phyloP scores from a whole-genome alignment of 2,113 vertebrate genomes.

The Strigops habroptila region DNA sequence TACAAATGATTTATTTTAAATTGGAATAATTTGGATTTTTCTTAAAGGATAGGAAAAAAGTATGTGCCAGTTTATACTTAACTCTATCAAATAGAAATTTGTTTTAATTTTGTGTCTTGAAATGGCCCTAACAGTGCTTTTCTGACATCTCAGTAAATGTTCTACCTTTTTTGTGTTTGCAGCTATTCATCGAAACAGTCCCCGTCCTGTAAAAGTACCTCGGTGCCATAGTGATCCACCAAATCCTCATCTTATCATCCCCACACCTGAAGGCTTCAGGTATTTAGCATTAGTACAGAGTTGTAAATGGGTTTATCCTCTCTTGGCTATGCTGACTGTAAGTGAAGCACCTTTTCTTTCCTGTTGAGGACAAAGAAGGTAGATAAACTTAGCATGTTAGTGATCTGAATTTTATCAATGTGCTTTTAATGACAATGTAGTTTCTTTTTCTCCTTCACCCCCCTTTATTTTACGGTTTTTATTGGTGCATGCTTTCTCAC shows the following conservation, averaged over 20 bases:
- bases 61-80: background rate
- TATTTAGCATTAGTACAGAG: slow-evolving; percentile 53
- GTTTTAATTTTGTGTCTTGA: background rate
- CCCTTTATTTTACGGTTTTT: background rate
- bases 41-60: background rate
- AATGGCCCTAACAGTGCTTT: background rate
- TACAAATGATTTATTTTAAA: background rate
- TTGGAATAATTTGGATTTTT: background rate
- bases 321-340: background rate
- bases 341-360: background rate
- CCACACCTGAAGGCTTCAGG: slow-evolving; percentile 92
- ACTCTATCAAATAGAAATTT: background rate
- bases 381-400: background rate
- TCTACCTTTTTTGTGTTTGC: background rate
- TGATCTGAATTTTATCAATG: background rate
- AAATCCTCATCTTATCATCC: slow-evolving; percentile 93
- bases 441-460: background rate
- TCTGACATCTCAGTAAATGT: background rate
- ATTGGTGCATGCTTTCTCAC: background rate
- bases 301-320: background rate
- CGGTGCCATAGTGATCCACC: slow-evolving; percentile 97
- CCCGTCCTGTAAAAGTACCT: slow-evolving; percentile 94
- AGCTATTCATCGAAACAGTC: slow-evolving; percentile 91
- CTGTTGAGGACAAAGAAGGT: background rate
- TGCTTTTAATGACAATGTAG: background rate